Conservation (phyloP, 37 sponge, comb jelly and placozoan species). For the Halichondria panicea region DNA sequence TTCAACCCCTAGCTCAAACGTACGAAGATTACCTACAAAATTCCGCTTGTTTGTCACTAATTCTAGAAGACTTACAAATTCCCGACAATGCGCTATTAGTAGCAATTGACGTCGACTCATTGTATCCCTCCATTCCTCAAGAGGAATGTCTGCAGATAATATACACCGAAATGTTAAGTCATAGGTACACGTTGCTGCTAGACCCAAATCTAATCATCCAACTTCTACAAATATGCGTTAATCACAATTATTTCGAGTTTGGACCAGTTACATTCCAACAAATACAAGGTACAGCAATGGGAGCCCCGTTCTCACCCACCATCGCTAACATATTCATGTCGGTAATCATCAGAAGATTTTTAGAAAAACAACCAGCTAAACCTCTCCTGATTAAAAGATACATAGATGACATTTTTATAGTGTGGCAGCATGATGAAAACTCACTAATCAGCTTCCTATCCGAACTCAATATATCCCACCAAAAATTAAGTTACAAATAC, state of each 20-base stretch:
- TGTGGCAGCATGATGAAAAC: slow-evolving; percentile 12
- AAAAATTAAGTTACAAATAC: background rate
- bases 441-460: background rate
- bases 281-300: slow-evolving; percentile 48
- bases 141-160: slow-evolving; percentile 19
- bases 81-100: slow-evolving; percentile 24
- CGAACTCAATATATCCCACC: slow-evolving; percentile 17
- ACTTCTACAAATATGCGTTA: slow-evolving; percentile 19
- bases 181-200: background rate
- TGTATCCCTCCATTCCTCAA: slow-evolving; percentile 40
- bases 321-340: slow-evolving; percentile 43
- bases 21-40: slow-evolving; percentile 32
- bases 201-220: slow-evolving; percentile 31
- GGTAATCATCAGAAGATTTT: slow-evolving; percentile 1
- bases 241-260: slow-evolving; percentile 37
- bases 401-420: slow-evolving; percentile 56
- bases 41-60: slow-evolving; percentile 4
- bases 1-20: slow-evolving; percentile 36
- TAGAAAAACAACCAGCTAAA: background rate
- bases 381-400: slow-evolving; percentile 25
- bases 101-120: slow-evolving; percentile 21
- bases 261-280: slow-evolving; percentile 11
- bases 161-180: slow-evolving; percentile 5
- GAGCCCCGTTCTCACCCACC: slow-evolving; percentile 36
- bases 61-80: slow-evolving; percentile 3